Conservation (phyloP, 1,140 invertebrate genomes). For the Asbolus verrucosus region DNA sequence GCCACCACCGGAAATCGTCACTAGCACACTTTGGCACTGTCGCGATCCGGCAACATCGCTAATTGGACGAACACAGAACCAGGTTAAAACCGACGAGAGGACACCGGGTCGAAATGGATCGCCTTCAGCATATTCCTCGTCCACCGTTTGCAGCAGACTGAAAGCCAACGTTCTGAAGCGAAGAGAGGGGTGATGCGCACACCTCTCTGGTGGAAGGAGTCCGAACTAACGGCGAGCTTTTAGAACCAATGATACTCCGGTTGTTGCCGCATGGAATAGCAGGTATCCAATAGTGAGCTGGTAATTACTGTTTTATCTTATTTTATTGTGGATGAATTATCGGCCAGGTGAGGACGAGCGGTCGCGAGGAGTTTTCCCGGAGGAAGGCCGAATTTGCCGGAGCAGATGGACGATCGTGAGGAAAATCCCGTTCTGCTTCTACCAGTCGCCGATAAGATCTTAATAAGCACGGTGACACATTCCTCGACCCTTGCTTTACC, state of each 20-base stretch:
- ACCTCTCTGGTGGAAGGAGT: slow-evolving; percentile 47
- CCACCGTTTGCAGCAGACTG: slow-evolving; percentile 23
- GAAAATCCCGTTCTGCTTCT: slow-evolving; percentile 5
- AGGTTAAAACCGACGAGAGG: too few species aligned
- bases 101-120: too few species aligned
- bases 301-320: slow-evolving; percentile 47
- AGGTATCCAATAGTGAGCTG: slow-evolving; percentile 42
- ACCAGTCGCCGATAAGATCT: slow-evolving; percentile 3
- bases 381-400: not conserved
- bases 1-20: too few species aligned
- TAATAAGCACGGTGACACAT: not conserved
- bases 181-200: slow-evolving; percentile 42
- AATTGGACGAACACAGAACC: too few species aligned
- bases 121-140: slow-evolving; percentile 10
- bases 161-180: slow-evolving; percentile 11
- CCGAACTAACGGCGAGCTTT: slow-evolving; percentile 38
- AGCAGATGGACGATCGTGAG: not conserved
- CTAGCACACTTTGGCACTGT: too few species aligned
- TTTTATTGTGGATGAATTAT: slow-evolving; percentile 44
- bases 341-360: not conserved
- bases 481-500: slow-evolving; percentile 11
- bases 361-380: not conserved
- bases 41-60: too few species aligned
- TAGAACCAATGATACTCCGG: slow-evolving; percentile 40
- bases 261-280: not conserved